phyloP scores from a whole-genome alignment of 2,888 invertebrate genomes.

The Vanessa cardui region DNA sequence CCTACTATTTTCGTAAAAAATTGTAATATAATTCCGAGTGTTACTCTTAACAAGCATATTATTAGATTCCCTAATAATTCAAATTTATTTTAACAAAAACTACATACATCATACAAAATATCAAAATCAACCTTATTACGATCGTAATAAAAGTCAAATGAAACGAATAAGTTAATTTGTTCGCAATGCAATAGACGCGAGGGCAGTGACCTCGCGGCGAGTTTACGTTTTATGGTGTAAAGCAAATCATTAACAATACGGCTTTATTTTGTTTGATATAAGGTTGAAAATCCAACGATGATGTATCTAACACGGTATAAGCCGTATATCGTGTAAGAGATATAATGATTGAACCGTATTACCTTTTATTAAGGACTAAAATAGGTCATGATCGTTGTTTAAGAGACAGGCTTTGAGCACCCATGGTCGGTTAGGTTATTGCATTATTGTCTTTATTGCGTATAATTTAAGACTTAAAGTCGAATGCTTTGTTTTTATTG shows the following conservation, averaged over 20 bases:
- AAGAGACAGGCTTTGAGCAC: slow-evolving; percentile 13
- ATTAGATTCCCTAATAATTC: slow-evolving; percentile 44
- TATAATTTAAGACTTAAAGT: slow-evolving; percentile 5
- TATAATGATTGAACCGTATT: slow-evolving; percentile 30
- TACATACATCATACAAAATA: slow-evolving; percentile 7
- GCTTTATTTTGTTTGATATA: slow-evolving; percentile 13
- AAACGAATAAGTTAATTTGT: slow-evolving; percentile 34
- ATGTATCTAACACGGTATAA: slow-evolving; percentile 12
- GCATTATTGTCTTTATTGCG: slow-evolving; percentile 4
- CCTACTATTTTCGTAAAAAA: slow-evolving; percentile 16
- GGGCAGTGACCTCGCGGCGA: slow-evolving; percentile 49
- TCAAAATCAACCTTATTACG: slow-evolving; percentile 31
- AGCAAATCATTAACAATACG: neutral
- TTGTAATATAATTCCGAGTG: slow-evolving; percentile 25
- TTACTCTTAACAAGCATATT: slow-evolving; percentile 39
- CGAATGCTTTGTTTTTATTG: neutral
- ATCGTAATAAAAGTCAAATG: slow-evolving; percentile 23
- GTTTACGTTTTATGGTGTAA: slow-evolving; percentile 38
- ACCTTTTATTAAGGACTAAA: slow-evolving; percentile 31
- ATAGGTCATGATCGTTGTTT: slow-evolving; percentile 25
- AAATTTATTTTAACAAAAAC: slow-evolving; percentile 34
- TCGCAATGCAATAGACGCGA: slow-evolving; percentile 46
- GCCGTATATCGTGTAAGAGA: slow-evolving; percentile 8
- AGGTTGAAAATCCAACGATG: slow-evolving; percentile 20
- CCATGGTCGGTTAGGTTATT: slow-evolving; percentile 1